Evolutionary conservation across 2,888 invertebrate species (phyloP).

Genomic region (Buathra laborator): DNA sequence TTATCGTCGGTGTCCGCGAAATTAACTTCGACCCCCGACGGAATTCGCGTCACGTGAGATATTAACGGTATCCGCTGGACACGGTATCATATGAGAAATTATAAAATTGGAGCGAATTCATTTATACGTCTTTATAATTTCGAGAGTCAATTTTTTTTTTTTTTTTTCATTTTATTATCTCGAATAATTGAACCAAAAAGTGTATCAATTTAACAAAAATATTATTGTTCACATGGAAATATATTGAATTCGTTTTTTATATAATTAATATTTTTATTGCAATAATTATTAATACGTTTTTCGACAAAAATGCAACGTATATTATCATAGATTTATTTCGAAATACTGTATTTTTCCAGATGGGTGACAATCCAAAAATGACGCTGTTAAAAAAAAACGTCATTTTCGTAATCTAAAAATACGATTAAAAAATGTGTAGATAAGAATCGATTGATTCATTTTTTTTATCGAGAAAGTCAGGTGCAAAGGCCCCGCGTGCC

Average conservation of each 20-base stretch:
- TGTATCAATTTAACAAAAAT: too few relatives aligned
- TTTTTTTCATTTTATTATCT: too few relatives aligned
- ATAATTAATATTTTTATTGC: too few relatives aligned
- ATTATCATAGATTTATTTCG: not conserved
- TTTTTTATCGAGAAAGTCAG: not conserved
- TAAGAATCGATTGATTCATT: not conserved
- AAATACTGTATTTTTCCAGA: not conserved
- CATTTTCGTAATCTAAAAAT: not conserved
- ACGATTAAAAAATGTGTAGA: not conserved
- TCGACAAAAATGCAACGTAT: too few relatives aligned
- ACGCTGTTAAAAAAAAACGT: not conserved
- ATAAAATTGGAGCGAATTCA: not conserved
- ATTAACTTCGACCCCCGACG: constrained; percentile 25
- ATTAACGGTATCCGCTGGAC: constrained; percentile 8
- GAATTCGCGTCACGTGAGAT: constrained; percentile 22
- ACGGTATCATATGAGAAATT: not conserved
- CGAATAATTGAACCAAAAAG: too few relatives aligned
- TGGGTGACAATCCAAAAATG: not conserved
- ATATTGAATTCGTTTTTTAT: too few relatives aligned
- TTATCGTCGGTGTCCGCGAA: constrained; percentile 41
- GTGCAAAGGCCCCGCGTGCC: not conserved
- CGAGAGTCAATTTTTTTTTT: not conserved
- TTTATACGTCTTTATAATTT: not conserved
- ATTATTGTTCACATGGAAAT: too few relatives aligned
- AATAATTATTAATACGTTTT: too few relatives aligned